These are phyloP conservation scores for Leptopilina myrica DNA, from an alignment of 2,888 invertebrate species.

Conservation along the genomic window DNA sequence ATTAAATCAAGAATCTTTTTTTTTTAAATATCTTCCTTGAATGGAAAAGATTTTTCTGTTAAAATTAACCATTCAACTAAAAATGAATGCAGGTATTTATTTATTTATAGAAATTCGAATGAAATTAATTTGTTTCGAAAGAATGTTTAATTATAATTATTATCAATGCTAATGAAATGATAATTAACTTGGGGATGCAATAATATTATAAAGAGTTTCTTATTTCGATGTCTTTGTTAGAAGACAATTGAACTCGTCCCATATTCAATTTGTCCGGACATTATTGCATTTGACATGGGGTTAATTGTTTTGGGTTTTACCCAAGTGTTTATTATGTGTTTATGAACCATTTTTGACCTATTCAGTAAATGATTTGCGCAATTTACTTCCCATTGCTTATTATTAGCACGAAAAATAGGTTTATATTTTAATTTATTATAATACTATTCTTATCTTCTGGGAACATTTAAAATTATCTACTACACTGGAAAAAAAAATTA, in stretches of 20 bases:
- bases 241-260: not conserved
- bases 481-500: too few relatives aligned
- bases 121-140: not conserved
- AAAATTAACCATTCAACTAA: too few relatives aligned
- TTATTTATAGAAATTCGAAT: too few relatives aligned
- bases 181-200: not conserved
- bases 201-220: not conserved
- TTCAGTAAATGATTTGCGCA: slow-evolving; percentile 51
- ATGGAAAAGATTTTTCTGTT: too few relatives aligned
- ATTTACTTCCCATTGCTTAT: slow-evolving; percentile 47
- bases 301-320: slow-evolving; percentile 29
- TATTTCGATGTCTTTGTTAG: slow-evolving; percentile 2
- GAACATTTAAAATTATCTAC: too few relatives aligned
- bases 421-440: not conserved
- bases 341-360: slow-evolving; percentile 42
- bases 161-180: not conserved
- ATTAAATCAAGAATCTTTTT: too few relatives aligned
- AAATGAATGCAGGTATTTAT: too few relatives aligned
- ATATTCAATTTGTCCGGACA: slow-evolving; percentile 5
- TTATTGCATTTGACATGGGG: slow-evolving; percentile 1
- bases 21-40: too few relatives aligned
- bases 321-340: not conserved
- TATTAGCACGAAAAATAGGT: slow-evolving; percentile 32
- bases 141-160: not conserved
- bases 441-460: too few relatives aligned